Evolutionary conservation across 2,113 vertebrate species (phyloP), one percentile per base, ranked within the genome.

Genomic region (Atrichornis clamosus): DNA sequence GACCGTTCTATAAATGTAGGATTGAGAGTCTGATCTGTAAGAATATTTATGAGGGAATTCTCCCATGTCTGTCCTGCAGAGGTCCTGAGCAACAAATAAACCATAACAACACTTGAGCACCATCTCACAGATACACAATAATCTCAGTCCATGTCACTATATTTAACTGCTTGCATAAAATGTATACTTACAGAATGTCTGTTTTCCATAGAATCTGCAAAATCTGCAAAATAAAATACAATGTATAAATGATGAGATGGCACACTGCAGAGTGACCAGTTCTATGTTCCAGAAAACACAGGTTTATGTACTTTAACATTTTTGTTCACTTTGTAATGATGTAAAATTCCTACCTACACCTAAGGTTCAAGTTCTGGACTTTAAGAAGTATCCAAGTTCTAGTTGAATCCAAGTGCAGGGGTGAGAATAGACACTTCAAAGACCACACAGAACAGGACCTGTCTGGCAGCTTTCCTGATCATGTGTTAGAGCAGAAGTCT

Each of bases 161-260:
- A 39, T 64, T 68, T 46, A 81, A 58, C 20, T 78, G 47, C 13
- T 69, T 33, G 30, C 20, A 73, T 24, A 58, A 92, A 96, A 89
- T 16, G 4, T 21, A 32, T 98, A 98, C 97, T 98, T 97, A 98
- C 97, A 81, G 98, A 98, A 87, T 96, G 95, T 69, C 97, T 97
- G 93, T 96, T 97, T 96, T 97, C 97, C 95, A 84, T 32, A 76
- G 93, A 95, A 96, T 96, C 98, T 98, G 97, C 64, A 98, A 98
- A 95, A 96, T 96, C 98, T 98, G 97, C 64, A 98, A 98, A 97
- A 97, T 58, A 97, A 97, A 97, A 92, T 22, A 93, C 19, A 96
- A 19, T 2, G 20, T 37, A 85, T 52, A 42, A 84, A 84, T 88
- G 82, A 90, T 21, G 42, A 74, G 90, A 59, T 47, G 27, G 52